Base-by-base conservation (phyloP, 1,140 invertebrate genomes). In the Solenopsis fugax region DNA sequence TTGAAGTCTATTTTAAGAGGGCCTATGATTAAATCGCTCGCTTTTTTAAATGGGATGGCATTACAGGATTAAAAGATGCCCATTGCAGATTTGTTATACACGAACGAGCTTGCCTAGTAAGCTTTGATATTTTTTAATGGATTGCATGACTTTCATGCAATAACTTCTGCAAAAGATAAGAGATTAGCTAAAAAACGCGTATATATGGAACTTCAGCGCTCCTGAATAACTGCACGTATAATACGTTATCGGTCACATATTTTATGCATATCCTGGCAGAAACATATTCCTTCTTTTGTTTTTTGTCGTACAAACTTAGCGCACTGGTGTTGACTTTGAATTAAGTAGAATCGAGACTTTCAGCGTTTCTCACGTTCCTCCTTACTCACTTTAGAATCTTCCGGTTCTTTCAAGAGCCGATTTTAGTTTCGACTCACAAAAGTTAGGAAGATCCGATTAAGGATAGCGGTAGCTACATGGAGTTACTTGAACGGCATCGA, bases 381-480 rank as follows among this genome's bases (percentile, higher is more conserved):
- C 10, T 62, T 73, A 69, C 69, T 84, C 80, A 60, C 69, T 75
- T 84, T n/a, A 13, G 29, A 75, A 73, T 84, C 45, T 60, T 84
- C 48, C 41, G n/a, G 24, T 67, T 82, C 77, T 82, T 62, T 45
- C 34, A 56, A 41, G 52, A 87, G 54, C 69, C 54, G 75, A 82
- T 82, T 82, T 87, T 72, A 84, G 80, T 41, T 86, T 73, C 50
- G 48, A 73, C 75, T 73, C 50, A n/a, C 52, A 71, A 62, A 78
- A 71, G 84, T 88, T 88, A 45, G 37, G 52, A 54, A 52, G 54
- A 71, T 75, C 67, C 62, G 71, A 88, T 77, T 87, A 73, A 50
- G 76, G 71, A 71, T 71, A 69, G 62, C 54, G 56, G 58, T 87
- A 69, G 77, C 54, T 76, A 41, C 56, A 72, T n/a, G 58, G 37